These are phyloP conservation scores for Knipowitschia caucasica DNA, from an alignment of 2,797 vertebrate genomes.

Conservation along the genomic window DNA sequence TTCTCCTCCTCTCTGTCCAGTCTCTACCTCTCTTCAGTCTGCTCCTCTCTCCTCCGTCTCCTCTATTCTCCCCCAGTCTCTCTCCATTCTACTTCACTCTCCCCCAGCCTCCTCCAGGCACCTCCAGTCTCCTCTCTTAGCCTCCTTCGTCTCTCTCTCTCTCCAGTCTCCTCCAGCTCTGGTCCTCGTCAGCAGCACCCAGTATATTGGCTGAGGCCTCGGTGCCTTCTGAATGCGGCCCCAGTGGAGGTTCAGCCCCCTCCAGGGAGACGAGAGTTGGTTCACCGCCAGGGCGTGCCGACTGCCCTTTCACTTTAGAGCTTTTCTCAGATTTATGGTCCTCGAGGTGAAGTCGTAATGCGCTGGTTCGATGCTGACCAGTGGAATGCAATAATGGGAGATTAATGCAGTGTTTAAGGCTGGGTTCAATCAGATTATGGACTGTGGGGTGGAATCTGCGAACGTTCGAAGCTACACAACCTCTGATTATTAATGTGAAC, in stretches of 20 bases:
- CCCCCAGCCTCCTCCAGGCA: too few relatives aligned
- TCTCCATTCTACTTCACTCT: conserved; percentile 15
- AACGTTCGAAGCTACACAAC: too few relatives aligned
- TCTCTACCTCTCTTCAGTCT: too few relatives aligned
- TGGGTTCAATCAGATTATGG: too few relatives aligned
- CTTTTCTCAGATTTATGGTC: neutral
- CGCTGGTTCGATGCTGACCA: neutral
- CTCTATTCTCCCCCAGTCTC: too few relatives aligned
- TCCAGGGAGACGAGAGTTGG: conserved; percentile 11
- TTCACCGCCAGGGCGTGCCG: conserved; percentile 4
- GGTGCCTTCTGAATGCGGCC: conserved; percentile 18
- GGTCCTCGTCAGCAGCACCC: conserved; percentile 48
- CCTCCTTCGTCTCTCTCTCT: conserved; percentile 2
- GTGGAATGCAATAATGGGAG: neutral
- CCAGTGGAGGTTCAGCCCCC: conserved; percentile 19
- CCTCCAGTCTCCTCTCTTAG: neutral
- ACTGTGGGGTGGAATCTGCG: too few relatives aligned
- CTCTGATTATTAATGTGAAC: too few relatives aligned
- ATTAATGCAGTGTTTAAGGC: too few relatives aligned
- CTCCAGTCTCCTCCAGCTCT: conserved; percentile 4
- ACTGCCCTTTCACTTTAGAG: neutral
- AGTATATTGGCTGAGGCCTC: conserved; percentile 33
- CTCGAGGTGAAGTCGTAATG: neutral
- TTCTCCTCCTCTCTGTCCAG: neutral
- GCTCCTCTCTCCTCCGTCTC: too few relatives aligned